These are phyloP conservation scores for Nannoperca australis DNA, from an alignment of 2,797 vertebrate genomes.

Conservation along the genomic window DNA sequence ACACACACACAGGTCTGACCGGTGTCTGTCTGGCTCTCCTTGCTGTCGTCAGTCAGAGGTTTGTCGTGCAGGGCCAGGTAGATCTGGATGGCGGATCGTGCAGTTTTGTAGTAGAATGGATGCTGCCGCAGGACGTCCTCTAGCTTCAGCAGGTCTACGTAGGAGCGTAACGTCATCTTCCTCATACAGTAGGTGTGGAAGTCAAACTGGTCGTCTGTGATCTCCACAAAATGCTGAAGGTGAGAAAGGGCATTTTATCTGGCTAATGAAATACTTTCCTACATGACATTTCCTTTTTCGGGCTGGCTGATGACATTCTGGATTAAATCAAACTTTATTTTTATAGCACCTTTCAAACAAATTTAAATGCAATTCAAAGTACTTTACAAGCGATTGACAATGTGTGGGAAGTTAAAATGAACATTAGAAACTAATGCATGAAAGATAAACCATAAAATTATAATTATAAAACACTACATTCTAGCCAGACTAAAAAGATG, in stretches of 20 bases:
- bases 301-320: too few species aligned
- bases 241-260: neutral
- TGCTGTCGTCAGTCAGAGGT: slow-evolving; percentile 92
- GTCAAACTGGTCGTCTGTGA: slow-evolving; percentile 97
- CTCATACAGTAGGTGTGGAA: slow-evolving; percentile 98
- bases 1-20: slow-evolving; percentile 73
- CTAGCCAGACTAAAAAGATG: too few species aligned
- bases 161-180: slow-evolving; percentile 95
- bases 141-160: slow-evolving; percentile 94
- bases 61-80: slow-evolving; percentile 94
- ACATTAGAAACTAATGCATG: too few species aligned
- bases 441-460: too few species aligned
- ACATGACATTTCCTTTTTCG: too few species aligned
- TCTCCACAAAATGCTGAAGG: slow-evolving; percentile 94
- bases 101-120: slow-evolving; percentile 95
- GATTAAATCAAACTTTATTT: too few species aligned
- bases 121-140: slow-evolving; percentile 94
- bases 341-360: too few species aligned
- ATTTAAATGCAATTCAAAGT: too few species aligned
- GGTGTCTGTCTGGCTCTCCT: slow-evolving; percentile 91
- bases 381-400: too few species aligned
- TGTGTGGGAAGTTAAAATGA: too few species aligned
- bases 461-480: too few species aligned
- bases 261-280: too few species aligned
- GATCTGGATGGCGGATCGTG: slow-evolving; percentile 93